Base-by-base conservation (phyloP, 2,113 vertebrate species). In the Hipposideros armiger region DNA sequence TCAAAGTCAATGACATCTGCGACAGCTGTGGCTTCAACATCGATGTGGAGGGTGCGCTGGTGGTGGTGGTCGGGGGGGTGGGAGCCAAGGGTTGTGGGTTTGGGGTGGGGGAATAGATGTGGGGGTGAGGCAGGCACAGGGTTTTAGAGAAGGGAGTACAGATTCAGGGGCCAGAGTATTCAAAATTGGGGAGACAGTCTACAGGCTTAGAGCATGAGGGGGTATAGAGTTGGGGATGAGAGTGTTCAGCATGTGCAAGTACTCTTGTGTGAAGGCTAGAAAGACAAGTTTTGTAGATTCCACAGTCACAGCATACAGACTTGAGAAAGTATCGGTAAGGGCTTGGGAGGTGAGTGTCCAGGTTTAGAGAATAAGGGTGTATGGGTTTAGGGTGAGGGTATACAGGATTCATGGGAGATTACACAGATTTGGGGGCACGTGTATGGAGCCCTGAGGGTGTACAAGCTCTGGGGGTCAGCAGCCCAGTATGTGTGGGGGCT, bases 1-100 rank as follows among this genome's bases (percentile, higher is more conserved):
- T 99, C 98, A 98, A 98, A 92, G 96, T 98, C 97, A 99, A 99
- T 98, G 99, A 99, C 95, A 96, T 98, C 98, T 99, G 98, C 32
- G 99, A 99, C 98, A 99, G 98, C 98, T 99, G 99, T 95, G 50
- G 98, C 24, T 99, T 99, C 95, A 99, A 98, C 19, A 88, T 99
- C 90, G 97, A 98, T 0, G 99, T 99, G 96, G 98, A 99, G 98
- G 99, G 99, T 99, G 87, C 42, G 80, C 54, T 24, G 42, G 26
- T 3, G 0, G 36, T 36, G 36, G 36, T 36, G 36, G 36, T 36
- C 36, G 36, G 36, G 45, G 32, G 50, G 0, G 8, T 8, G 14
- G 69, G 42, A 7, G 28, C 7, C 0, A 0, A 5, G 32, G 40
- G 22, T 3, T 22, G 1, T 3, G 45, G 45, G 40, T 16, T n/a